These are phyloP conservation scores for Lucifuga dentata DNA, from an alignment of 2,113 vertebrate species.

Conservation along the genomic window DNA sequence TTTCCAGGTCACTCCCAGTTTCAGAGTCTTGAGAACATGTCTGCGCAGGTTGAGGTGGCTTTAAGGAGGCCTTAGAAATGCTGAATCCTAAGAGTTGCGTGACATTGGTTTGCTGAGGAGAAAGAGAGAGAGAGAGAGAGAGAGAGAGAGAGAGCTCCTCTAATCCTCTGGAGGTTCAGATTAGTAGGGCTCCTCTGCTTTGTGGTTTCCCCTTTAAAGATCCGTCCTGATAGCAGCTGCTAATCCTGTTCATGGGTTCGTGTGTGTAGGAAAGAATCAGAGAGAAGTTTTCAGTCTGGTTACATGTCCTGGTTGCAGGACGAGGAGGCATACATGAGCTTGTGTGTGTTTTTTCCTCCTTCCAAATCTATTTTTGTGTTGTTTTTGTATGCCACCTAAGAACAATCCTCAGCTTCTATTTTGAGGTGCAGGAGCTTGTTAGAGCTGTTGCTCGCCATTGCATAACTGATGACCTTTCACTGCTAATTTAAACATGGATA, in stretches of 20 bases:
- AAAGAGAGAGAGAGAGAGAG: slow-evolving; percentile 31
- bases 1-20: slow-evolving; percentile 64
- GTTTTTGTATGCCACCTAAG: slow-evolving; percentile 73
- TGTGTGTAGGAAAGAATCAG: slow-evolving; percentile 25
- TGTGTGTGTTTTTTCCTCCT: slow-evolving; percentile 11
- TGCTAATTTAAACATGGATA: slow-evolving; percentile 64
- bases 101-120: slow-evolving; percentile 52
- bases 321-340: slow-evolving; percentile 1
- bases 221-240: slow-evolving; percentile 29
- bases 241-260: slow-evolving; percentile 4
- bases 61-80: slow-evolving; percentile 61
- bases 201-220: slow-evolving; percentile 53
- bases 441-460: slow-evolving; percentile 64
- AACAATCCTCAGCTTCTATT: slow-evolving; percentile 80
- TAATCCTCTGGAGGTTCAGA: slow-evolving; percentile 57
- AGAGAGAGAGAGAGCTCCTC: slow-evolving; percentile 24
- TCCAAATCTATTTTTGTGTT: slow-evolving; percentile 73
- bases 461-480: slow-evolving; percentile 77
- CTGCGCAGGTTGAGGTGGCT: slow-evolving; percentile 58
- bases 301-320: no score
- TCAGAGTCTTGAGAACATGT: slow-evolving; percentile 52
- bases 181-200: slow-evolving; percentile 28
- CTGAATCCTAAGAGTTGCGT: slow-evolving; percentile 59
- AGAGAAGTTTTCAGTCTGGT: slow-evolving; percentile 14
- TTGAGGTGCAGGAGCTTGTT: slow-evolving; percentile 57